Evolutionary conservation across 2,888 invertebrate genomes (phyloP).

Genomic region (Oxyscelio sp.): DNA sequence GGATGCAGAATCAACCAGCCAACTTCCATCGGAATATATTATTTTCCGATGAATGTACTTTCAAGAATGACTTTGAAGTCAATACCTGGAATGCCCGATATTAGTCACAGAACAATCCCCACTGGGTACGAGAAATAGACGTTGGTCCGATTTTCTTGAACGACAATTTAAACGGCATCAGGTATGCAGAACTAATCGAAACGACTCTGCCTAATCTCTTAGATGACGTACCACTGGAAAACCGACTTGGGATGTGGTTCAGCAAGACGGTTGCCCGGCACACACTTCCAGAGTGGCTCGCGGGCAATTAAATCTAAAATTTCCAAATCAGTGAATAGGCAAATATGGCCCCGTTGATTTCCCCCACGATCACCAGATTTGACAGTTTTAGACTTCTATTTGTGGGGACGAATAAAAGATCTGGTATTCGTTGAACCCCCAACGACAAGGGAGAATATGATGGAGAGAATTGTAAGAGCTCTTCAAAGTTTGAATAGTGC

Average conservation of each 20-base stretch:
- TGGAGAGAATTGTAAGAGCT: constrained; percentile 4
- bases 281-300: too few relatives aligned
- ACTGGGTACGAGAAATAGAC: constrained; percentile 19
- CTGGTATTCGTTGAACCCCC: not conserved
- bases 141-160: constrained; percentile 4
- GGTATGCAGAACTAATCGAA: not conserved
- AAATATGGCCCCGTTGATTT: not conserved
- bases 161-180: not conserved
- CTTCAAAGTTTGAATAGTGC: constrained; percentile 2
- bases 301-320: not conserved
- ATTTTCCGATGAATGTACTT: constrained; percentile 42
- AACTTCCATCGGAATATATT: constrained; percentile 34
- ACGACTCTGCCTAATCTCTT: not conserved
- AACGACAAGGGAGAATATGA: constrained; percentile 28
- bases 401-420: constrained; percentile 1
- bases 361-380: constrained; percentile 4
- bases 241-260: not conserved
- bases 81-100: constrained; percentile 38
- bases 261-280: not conserved
- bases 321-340: not conserved
- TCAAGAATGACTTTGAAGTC: constrained; percentile 35
- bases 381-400: constrained; percentile 2
- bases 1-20: constrained; percentile 16
- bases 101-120: constrained; percentile 27
- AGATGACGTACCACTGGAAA: not conserved